Percentiles rank a stretch among this genome's conserved stretches.
phyloP scores from a whole-genome alignment of 2,113 vertebrate species.

The Arizona elegans region DNA sequence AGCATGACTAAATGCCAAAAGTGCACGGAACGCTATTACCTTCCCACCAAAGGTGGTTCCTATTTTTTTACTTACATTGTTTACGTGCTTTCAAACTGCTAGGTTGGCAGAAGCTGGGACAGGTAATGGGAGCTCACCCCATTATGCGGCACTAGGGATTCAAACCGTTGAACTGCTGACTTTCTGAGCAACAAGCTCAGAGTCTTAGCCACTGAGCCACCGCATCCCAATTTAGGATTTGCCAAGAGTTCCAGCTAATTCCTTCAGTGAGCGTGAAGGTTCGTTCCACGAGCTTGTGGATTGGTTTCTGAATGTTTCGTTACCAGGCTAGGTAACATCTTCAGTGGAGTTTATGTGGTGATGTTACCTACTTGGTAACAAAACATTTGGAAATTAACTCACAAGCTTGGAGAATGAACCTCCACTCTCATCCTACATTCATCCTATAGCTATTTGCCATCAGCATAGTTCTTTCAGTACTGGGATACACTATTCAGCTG shows the following conservation, averaged over 20 bases:
- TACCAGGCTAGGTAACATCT: not conserved
- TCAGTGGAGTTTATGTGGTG: not conserved
- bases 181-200: too few species aligned
- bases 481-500: not conserved
- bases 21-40: too few species aligned
- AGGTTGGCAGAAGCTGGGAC: too few species aligned
- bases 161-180: too few species aligned
- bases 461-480: not conserved
- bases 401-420: not conserved
- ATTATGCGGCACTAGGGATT: too few species aligned
- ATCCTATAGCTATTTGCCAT: not conserved
- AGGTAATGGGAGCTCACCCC: too few species aligned
- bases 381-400: not conserved
- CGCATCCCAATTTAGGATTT: not conserved
- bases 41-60: too few species aligned
- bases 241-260: not conserved
- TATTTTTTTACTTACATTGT: too few species aligned
- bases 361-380: not conserved
- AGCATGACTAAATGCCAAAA: too few species aligned
- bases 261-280: not conserved
- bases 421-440: not conserved
- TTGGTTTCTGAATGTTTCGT: not conserved
- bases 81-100: too few species aligned
- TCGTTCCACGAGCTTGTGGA: not conserved
- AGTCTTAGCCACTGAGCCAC: too few species aligned